Conservation (phyloP, 1,140 invertebrate genomes). For the Chionoecetes opilio region DNA sequence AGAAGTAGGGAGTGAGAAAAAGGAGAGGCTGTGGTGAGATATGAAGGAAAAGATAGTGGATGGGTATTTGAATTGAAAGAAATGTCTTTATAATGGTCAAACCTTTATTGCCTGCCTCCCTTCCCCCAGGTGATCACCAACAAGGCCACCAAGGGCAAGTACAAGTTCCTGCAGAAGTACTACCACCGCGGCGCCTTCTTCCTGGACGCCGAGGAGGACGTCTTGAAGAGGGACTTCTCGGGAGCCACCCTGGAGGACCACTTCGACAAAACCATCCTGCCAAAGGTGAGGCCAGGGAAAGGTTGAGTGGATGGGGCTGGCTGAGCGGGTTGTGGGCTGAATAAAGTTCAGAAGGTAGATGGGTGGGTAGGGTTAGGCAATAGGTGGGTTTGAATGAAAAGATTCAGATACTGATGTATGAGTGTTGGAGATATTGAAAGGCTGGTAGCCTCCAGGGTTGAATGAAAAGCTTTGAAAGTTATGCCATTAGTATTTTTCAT, state of each 20-base stretch:
- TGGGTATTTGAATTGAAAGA: neutral
- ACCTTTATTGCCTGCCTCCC: neutral
- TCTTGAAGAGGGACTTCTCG: slow-evolving; percentile 98
- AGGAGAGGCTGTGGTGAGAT: neutral
- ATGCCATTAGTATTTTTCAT: no score
- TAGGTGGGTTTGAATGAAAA: no score
- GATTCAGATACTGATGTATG: no score
- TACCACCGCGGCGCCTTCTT: slow-evolving; percentile 99
- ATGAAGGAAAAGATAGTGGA: neutral
- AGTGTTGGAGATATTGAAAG: no score
- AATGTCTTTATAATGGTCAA: no score
- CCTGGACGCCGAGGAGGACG: slow-evolving; percentile 90
- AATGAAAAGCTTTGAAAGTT: no score
- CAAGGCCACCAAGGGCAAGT: slow-evolving; percentile 98
- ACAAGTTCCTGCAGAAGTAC: slow-evolving; percentile 99
- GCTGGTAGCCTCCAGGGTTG: no score
- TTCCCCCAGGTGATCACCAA: slow-evolving; percentile 91
- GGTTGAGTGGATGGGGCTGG: no score
- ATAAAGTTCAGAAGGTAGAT: no score
- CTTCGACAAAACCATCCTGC: slow-evolving; percentile 99
- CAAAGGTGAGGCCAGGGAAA: slow-evolving; percentile 89
- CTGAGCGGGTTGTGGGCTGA: no score
- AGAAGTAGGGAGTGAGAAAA: neutral
- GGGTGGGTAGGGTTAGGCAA: no score
- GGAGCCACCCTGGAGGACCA: slow-evolving; percentile 99